phyloP scores from a whole-genome alignment of 1,140 invertebrate genomes.

The Sycobia sp. region DNA sequence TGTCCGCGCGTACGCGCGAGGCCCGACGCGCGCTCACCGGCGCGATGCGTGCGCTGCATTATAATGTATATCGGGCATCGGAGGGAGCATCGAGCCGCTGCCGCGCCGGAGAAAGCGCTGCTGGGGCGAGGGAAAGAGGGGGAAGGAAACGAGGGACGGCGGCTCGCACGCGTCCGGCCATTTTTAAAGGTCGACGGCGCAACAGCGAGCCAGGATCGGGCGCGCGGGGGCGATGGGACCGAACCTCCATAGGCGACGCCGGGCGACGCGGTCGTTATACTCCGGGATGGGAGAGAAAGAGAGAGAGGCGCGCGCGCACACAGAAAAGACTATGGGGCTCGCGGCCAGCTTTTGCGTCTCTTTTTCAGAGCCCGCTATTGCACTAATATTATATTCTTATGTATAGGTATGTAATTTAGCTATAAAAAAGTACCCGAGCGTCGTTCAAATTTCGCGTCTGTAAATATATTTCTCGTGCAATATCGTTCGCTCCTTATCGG shows the following conservation, averaged over 20 bases:
- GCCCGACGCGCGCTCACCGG: no score
- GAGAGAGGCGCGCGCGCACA: no score
- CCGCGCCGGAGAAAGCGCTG: not conserved
- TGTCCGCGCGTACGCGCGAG: no score
- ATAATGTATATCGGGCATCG: not conserved
- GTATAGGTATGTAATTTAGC: no score
- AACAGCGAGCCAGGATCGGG: not conserved
- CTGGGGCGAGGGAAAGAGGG: not conserved
- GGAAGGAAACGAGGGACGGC: not conserved
- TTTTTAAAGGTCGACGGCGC: constrained; percentile 43
- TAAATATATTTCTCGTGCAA: no score
- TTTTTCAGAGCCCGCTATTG: no score
- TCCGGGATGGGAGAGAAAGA: not conserved
- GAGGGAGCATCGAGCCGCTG: not conserved
- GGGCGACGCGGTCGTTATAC: not conserved
- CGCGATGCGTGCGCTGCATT: not conserved
- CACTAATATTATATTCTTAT: no score
- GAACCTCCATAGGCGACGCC: not conserved
- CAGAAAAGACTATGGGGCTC: no score
- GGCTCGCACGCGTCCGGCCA: constrained; percentile 26
- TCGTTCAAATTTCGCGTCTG: no score
- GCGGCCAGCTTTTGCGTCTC: no score
- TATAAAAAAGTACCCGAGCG: no score
- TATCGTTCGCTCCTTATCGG: no score
- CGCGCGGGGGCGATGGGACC: not conserved